phyloP scores from a whole-genome alignment of 2,888 invertebrate species.

The Cosmopolites sordidus region DNA sequence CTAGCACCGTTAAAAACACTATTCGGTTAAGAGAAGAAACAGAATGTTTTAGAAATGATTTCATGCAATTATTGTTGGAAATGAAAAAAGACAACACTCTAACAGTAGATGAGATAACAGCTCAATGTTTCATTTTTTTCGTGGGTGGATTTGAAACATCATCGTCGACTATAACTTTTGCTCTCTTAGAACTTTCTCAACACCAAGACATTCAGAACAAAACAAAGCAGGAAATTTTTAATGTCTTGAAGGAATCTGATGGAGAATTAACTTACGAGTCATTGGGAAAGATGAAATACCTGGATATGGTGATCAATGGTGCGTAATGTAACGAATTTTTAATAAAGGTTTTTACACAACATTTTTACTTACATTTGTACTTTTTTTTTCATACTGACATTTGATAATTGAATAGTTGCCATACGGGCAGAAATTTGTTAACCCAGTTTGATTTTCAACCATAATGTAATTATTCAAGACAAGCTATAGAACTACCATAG shows the following conservation, averaged over 20 bases:
- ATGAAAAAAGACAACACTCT: conserved; percentile 35
- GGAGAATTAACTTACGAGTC: conserved; percentile 26
- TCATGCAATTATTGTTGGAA: conserved; percentile 48
- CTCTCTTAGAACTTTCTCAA: conserved; percentile 50
- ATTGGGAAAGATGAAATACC: conserved; percentile 31
- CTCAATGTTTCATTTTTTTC: conserved; percentile 7
- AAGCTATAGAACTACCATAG: no score
- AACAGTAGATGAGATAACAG: conserved; percentile 4
- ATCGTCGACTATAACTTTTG: conserved; percentile 46
- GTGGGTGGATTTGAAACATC: conserved; percentile 17
- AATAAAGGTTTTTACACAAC: no score
- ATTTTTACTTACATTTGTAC: no score
- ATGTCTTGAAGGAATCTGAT: conserved; percentile 18
- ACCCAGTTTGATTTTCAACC: no score
- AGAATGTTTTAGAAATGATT: conserved; percentile 47
- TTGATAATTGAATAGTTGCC: no score
- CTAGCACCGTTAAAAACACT: conserved; percentile 33
- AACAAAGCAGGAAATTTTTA: conserved; percentile 8
- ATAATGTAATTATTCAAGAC: no score
- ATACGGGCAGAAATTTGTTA: no score
- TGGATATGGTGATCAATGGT: conserved; percentile 42
- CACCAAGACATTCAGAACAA: conserved; percentile 40
- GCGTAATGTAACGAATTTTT: no score
- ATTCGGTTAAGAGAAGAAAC: conserved; percentile 30
- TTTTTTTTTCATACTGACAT: no score